Conservation (phyloP, 2,113 vertebrate genomes). For the Macrotus californicus region DNA sequence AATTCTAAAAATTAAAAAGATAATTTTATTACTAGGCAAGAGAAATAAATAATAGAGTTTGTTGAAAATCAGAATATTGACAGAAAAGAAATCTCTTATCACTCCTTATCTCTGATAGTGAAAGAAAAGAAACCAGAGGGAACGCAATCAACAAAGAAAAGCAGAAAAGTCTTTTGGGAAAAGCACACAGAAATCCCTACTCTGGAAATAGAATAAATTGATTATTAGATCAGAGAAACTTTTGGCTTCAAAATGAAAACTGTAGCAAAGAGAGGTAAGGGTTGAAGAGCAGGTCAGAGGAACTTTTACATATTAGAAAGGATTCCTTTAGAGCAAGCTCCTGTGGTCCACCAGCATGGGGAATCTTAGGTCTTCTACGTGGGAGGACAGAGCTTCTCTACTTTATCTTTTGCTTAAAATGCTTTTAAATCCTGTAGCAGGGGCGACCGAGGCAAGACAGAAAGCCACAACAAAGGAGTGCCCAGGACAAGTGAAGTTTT, state of each 20-base stretch:
- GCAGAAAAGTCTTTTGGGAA: not conserved
- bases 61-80: not conserved
- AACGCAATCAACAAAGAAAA: not conserved
- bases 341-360: not conserved
- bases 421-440: not conserved
- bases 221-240: not conserved
- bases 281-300: not conserved
- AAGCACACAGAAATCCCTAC: not conserved
- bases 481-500: not conserved
- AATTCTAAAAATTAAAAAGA: constrained; percentile 18
- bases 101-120: not conserved
- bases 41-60: not conserved
- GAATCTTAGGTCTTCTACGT: not conserved
- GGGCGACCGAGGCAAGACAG: not conserved
- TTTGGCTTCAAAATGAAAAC: not conserved
- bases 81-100: not conserved
- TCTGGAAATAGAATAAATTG: not conserved
- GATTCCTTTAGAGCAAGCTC: not conserved
- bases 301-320: not conserved
- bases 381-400: not conserved
- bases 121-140: not conserved
- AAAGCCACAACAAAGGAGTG: not conserved
- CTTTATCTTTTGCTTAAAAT: not conserved
- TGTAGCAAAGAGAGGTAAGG: not conserved
- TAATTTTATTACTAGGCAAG: not conserved